Conservation (phyloP, 2,113 vertebrate genomes). For the Muscicapa adusta region DNA sequence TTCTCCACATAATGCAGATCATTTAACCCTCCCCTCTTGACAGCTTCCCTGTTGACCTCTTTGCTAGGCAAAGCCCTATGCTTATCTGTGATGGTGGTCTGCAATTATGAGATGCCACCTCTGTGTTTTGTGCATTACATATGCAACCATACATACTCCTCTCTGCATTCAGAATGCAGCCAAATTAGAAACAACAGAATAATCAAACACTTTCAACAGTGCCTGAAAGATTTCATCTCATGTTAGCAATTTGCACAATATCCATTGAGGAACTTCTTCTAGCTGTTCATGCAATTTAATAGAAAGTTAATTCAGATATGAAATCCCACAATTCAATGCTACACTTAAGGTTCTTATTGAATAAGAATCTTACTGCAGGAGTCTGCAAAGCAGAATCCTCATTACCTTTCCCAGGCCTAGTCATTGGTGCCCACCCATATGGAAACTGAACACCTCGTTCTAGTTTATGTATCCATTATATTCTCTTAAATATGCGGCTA, state of each 20-base stretch:
- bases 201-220: background rate
- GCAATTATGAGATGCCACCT: background rate
- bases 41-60: background rate
- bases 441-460: background rate
- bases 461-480: background rate
- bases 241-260: background rate
- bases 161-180: background rate
- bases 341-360: background rate
- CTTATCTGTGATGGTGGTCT: background rate
- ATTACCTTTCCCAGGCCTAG: background rate
- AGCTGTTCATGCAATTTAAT: background rate
- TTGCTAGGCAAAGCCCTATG: background rate
- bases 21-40: background rate
- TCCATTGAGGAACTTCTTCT: background rate
- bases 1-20: background rate
- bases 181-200: background rate
- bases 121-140: background rate
- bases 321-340: background rate
- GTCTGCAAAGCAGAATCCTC: background rate
- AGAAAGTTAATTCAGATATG: background rate
- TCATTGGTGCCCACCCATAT: background rate
- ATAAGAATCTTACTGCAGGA: background rate
- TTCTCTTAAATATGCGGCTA: background rate
- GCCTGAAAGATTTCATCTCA: background rate
- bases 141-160: background rate